Base-by-base conservation (phyloP, 2,797 vertebrate species). In the Epinephelus malabaricus region DNA sequence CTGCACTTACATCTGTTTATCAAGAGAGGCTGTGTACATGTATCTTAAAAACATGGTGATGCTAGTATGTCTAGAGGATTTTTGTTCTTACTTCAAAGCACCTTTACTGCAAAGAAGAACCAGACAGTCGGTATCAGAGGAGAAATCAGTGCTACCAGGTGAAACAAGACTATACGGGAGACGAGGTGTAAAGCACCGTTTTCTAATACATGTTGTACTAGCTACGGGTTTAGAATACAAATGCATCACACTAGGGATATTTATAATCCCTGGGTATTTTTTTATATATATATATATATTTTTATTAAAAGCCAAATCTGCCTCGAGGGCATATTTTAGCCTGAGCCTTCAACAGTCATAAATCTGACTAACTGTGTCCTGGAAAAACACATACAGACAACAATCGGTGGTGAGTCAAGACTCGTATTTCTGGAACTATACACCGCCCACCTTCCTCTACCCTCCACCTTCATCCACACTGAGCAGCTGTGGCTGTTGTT, bases 351-450 rank as follows among this genome's bases (percentile, higher is more conserved):
- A 38, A 67, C 53, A 70, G 56, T 74, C 68, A 85, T 79, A 80
- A 83, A 83, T 82, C 69, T 78, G 72, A 83, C 65, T 68, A 85
- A 81, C 64, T 25, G 58, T 81, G 82, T 83, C 62, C 78, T 71
- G 55, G 69, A 89, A 81, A 79, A 84, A 83, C 69, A 73, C 46
- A 72, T 38, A 73, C 47, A 87, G 67, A 84, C 83, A 83, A 88
- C 80, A 82, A 86, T 77, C 53, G 0, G 61, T 30, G 51, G 79
- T 86, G 90, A 90, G 82, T 92, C 87, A 87, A 81, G 71, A 73
- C 68, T 82, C 56, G 68, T 83, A 82, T 90, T 89, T 87, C 70
- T 86, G 79, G 73, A 88, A 60, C 30, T 64, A 69, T 19, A 54
- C 56, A 19, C 76, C 73, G 45, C 89, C 88, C 83, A 90, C 87